phyloP scores from a whole-genome alignment of 2,888 invertebrate genomes.

The Sthenelais limicola region DNA sequence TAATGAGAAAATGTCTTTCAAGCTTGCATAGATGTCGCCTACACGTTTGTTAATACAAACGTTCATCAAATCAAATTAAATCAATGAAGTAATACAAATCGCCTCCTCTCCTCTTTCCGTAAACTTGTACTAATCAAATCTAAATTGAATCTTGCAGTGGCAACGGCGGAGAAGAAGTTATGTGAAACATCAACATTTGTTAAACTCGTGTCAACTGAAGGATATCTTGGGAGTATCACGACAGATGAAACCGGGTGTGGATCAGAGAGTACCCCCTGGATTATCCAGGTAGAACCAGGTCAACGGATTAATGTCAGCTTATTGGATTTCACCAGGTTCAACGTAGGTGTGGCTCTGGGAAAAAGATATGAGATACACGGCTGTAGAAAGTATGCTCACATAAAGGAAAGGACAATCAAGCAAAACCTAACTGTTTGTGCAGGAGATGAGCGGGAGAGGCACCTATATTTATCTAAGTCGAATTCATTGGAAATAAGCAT shows the following conservation, averaged over 20 bases:
- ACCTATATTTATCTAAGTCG: slow-evolving; percentile 28
- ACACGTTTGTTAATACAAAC: no score
- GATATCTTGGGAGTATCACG: slow-evolving; percentile 30
- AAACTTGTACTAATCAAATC: no score
- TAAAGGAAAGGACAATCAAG: slow-evolving; percentile 28
- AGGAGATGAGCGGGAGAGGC: slow-evolving; percentile 20
- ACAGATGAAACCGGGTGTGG: slow-evolving; percentile 39
- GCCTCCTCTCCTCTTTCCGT: no score
- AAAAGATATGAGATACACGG: slow-evolving; percentile 29
- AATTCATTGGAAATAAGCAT: slow-evolving; percentile 33
- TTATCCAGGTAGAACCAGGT: slow-evolving; percentile 41
- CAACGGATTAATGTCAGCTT: slow-evolving; percentile 39
- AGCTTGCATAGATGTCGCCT: no score
- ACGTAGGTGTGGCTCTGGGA: slow-evolving; percentile 19
- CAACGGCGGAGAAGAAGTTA: slow-evolving; percentile 30
- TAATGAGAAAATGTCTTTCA: no score
- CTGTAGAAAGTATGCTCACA: slow-evolving; percentile 27
- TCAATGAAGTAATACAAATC: no score
- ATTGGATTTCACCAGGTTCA: slow-evolving; percentile 28
- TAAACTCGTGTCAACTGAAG: slow-evolving; percentile 37
- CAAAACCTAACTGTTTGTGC: slow-evolving; percentile 22
- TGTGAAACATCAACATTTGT: slow-evolving; percentile 40
- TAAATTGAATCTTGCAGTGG: slow-evolving; percentile 12
- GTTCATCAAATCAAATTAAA: no score
- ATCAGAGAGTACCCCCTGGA: slow-evolving; percentile 35